Evolutionary conservation across 2,113 vertebrate species (phyloP), one percentile per base, ranked within the genome.

Genomic region (Monopterus albus): DNA sequence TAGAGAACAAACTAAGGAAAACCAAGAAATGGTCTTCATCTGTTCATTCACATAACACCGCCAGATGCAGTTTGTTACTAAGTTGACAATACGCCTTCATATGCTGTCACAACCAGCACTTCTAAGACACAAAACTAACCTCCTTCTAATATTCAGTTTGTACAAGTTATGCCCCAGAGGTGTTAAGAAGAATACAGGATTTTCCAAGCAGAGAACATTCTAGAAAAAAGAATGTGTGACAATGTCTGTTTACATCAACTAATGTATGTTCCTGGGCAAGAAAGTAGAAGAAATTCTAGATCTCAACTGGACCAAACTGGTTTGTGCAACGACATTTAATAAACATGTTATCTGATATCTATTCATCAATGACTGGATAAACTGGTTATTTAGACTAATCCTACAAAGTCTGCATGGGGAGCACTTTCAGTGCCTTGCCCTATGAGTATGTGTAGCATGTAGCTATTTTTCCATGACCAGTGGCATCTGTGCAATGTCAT

Each of bases 381-480:
- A 68, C 64, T 65, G 28, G 52, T 76, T 69, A 15, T 64, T 12
- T 18, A 31, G 38, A 14, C 14, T 36, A 31, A 20, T 60, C 14
- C 1, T 38, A 4, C 12, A 64, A 5, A 25, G 25, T n/a, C 6
- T 74, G 15, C n/a, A 45, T 5, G 9, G 0, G 6, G 13, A n/a
- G 8, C 29, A 6, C 2, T 52, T 45, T 14, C 9, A 14, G 17
- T 50, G 8, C 7, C 4, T 12, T 66, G 29, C 35, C 18, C 11
- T 33, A 39, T 55, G 15, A 7, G 10, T 20, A 45, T 49, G 36
- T 53, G 21, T 71, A 47, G 17, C 13, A 45, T 40, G 57, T 21
- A 40, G n/a, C n/a, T n/a, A n/a, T n/a, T n/a, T n/a, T n/a, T n/a
- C n/a, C n/a, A n/a, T n/a, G n/a, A n/a, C n/a, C n/a, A n/a, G n/a